Base-by-base conservation (phyloP, 1,140 invertebrate genomes). In the Hycleus phaleratus region DNA sequence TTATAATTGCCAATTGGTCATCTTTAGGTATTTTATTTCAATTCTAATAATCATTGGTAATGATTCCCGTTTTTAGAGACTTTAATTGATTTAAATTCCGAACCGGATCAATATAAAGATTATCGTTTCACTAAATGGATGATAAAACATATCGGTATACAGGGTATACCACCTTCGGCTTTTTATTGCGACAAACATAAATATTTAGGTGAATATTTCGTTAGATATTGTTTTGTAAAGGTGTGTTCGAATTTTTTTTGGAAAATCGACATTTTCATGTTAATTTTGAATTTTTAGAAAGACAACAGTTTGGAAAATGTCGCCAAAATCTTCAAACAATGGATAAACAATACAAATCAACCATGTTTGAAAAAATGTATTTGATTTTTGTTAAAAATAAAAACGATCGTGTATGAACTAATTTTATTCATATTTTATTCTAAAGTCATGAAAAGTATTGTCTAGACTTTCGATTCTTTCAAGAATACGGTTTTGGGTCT, bases 91-190 rank as follows among this genome's bases (percentile, higher is more conserved):
- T 71, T 93, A 4, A 77, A 76, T 2, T 73, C 80, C 8, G 88
- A 92, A 73, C 75, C 64, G 0, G 88, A 93, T 66, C 72, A 78
- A 63, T 79, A 85, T 61, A 86, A 85, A 62, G 95, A 98, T 76
- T 97, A 94, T 71, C 82, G 82, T 66, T 98, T 98, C 74, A 92
- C 92, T 0, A 91, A 95, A 75, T 98, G 94, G 89, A 86, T 98
- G 79, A 89, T 86, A 0, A 95, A 91, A 72, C 91, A 95, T 71
- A 86, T 93, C 71, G 93, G 95, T 56, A 74, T 99, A 12, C 87
- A 95, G 68, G 88, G 90, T 32, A 98, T 99, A 67, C 97, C 97
- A 10, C 88, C 92, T 7, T 89, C 90, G 46, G 95, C 93, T 0
- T 99, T 99, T 77, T 99, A 97, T 73, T 85, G 84, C 43, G 76